phyloP scores from a whole-genome alignment of 2,797 vertebrate genomes.

The Notoglanidium macrostoma region DNA sequence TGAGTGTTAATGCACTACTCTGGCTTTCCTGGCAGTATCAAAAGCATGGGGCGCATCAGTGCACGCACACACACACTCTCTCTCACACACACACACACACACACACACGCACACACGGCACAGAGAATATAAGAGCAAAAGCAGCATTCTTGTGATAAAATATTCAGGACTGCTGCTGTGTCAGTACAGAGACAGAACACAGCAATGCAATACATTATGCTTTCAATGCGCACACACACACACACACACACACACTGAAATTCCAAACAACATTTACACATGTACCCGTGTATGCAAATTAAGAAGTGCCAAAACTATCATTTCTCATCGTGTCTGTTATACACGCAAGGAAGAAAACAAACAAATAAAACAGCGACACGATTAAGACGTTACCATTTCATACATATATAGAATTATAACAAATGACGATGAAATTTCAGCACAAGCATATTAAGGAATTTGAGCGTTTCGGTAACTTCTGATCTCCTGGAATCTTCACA shows the following conservation, averaged over 20 bases:
- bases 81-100: slow-evolving; percentile 21
- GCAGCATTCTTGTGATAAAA: slow-evolving; percentile 74
- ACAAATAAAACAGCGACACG: not conserved
- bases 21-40: slow-evolving; percentile 48
- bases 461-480: not conserved
- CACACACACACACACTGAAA: slow-evolving; percentile 1
- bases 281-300: slow-evolving; percentile 12
- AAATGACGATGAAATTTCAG: not conserved
- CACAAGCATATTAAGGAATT: not conserved
- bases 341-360: not conserved
- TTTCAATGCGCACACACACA: slow-evolving; percentile 62
- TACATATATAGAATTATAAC: not conserved
- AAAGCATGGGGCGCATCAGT: slow-evolving; percentile 43
- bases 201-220: slow-evolving; percentile 76
- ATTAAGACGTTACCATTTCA: not conserved
- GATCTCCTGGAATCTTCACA: not conserved
- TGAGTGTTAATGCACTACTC: slow-evolving; percentile 48
- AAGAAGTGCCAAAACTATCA: not conserved
- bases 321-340: not conserved
- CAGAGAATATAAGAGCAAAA: slow-evolving; percentile 62
- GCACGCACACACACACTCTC: slow-evolving; percentile 10
- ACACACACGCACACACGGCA: slow-evolving; percentile 28
- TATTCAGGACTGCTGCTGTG: slow-evolving; percentile 77
- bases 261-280: not conserved
- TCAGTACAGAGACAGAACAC: slow-evolving; percentile 69